phyloP scores from a whole-genome alignment of 2,888 invertebrate species.

The Chrysopilus asiliformis region DNA sequence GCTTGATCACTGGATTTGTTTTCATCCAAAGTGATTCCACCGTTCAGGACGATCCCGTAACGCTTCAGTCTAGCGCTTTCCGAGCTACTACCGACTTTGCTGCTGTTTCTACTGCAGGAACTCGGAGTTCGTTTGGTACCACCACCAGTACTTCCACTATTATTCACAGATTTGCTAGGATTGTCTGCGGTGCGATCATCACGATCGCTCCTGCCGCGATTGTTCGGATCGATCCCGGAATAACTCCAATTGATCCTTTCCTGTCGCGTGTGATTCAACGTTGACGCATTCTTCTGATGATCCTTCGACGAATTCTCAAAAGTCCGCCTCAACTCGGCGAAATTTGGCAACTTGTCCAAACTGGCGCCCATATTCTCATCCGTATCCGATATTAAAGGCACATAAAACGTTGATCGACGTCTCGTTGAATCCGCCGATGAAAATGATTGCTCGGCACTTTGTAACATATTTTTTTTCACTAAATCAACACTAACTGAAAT shows the following conservation, averaged over 20 bases:
- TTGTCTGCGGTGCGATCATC: background rate
- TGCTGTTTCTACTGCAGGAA: background rate
- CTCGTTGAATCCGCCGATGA: constrained; percentile 39
- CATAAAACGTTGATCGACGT: constrained; percentile 62
- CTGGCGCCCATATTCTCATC: constrained; percentile 12
- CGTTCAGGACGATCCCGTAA: constrained; percentile 33
- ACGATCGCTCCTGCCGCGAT: background rate
- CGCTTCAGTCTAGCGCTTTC: no score
- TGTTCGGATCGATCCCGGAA: no score
- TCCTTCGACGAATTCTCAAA: no score
- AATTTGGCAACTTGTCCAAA: background rate
- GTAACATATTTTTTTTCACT: constrained; percentile 25
- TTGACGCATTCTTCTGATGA: no score
- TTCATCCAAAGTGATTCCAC: constrained; percentile 28
- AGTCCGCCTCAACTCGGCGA: background rate
- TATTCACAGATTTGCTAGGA: background rate
- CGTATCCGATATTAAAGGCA: constrained; percentile 42
- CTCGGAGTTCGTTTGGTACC: background rate
- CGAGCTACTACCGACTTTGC: background rate
- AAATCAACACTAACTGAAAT: no score
- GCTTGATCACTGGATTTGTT: constrained; percentile 3
- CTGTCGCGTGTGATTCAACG: no score
- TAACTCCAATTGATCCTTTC: no score
- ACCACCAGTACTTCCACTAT: background rate
- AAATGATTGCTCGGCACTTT: constrained; percentile 20